phyloP scores from a whole-genome alignment of 1,140 invertebrate genomes.

The Caenorhabditis inopinata region DNA sequence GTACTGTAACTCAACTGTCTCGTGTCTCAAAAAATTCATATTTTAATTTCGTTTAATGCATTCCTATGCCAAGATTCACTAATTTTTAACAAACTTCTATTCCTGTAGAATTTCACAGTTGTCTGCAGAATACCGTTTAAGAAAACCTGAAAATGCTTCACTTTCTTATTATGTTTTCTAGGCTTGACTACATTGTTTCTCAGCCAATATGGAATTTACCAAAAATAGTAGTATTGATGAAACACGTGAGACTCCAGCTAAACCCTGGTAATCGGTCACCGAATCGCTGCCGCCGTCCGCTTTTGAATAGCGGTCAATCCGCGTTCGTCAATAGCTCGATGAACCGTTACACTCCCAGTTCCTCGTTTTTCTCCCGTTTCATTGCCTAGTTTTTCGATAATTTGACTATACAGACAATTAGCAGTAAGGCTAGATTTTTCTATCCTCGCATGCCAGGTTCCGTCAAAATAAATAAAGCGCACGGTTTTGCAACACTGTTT shows the following conservation, averaged over 20 bases:
- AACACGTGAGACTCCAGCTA: constrained; percentile 21
- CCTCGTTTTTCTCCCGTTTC: background rate
- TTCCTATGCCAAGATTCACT: too few relatives aligned
- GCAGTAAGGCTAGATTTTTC: background rate
- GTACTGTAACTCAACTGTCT: background rate
- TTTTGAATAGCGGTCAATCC: constrained; percentile 24
- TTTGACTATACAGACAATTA: constrained; percentile 32
- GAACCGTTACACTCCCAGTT: constrained; percentile 10
- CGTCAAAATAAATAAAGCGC: constrained; percentile 28
- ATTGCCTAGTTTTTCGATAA: constrained; percentile 2
- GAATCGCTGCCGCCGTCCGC: constrained; percentile 11
- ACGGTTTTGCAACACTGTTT: constrained; percentile 5
- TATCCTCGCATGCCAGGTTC: constrained; percentile 6
- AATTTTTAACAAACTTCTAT: background rate
- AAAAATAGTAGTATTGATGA: background rate
- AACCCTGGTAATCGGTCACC: constrained; percentile 10
- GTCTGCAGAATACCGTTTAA: too few relatives aligned
- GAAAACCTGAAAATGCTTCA: too few relatives aligned
- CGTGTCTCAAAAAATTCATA: too few relatives aligned
- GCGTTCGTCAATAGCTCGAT: constrained; percentile 32
- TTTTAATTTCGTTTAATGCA: too few relatives aligned
- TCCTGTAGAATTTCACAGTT: too few relatives aligned
- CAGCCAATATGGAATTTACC: background rate
- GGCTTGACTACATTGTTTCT: too few relatives aligned
- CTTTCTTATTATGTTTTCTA: too few relatives aligned